Base-by-base conservation (phyloP, 1,140 invertebrate species). In the Cecropterus lyciades region DNA sequence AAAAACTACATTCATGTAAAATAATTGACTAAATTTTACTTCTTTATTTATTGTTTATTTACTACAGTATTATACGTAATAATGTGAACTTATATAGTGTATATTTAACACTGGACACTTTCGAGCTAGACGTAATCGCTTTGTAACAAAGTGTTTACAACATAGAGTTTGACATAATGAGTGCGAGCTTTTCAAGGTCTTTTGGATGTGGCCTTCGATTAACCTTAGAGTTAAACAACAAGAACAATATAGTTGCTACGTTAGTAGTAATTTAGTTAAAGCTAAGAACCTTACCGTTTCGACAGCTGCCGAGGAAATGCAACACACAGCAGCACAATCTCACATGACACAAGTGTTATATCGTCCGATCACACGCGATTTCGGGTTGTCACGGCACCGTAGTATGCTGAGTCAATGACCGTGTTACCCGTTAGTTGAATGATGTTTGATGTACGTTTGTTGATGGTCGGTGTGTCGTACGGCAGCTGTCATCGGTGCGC, bases 301-400 rank as follows among this genome's bases (percentile, higher is more conserved):
- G 67, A 84, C 85, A 85, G 81, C 86, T 75, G 78, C 84, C 85
- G 73, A 78, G 65, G 73, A 77, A 69, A 73, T 82, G 72, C 81
- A 79, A 73, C 67, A 67, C 73, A 77, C 64, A 67, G 72, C 67
- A 67, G 62, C 72, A 82, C 78, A 72, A 72, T 75, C 59, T 84
- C 80, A 85, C 79, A 82, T 85, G 70, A 79, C 81, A 86, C 82
- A 77, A 82, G 59, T 70, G 73, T 73, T 73, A 77, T 70, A 70
- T 73, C 48, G 55, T 76, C 63, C 42, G 8, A 67, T 69, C 71
- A 79, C 78, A 71, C 73, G 59, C 70, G 73, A 69, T 55, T 15
- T 56, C 40, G 24, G 16, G 45, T 53, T 15, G n/a, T 14, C 17
- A 24, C 8, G 11, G 33, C n/a, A 15, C 42, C 43, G 37, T 30